Base-by-base conservation (phyloP, 2,797 vertebrate species). In the Rousettus madagascariensis region DNA sequence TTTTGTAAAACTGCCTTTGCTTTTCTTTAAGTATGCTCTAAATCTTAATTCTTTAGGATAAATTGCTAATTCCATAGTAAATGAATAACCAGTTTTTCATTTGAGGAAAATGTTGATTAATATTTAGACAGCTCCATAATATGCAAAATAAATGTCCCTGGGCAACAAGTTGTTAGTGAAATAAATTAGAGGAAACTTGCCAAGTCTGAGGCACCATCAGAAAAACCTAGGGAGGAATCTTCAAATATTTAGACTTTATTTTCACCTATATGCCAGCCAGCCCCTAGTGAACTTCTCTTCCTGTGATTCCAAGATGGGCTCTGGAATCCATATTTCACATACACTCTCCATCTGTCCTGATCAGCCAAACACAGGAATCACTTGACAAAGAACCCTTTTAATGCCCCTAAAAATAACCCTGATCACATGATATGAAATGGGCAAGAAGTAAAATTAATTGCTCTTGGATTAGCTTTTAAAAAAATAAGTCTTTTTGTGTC, bases 91-190 rank as follows among this genome's bases (percentile, higher is more conserved):
- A 91, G 90, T n/a, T 95, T 95, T 85, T 96, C 80, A 91, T 97
- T 97, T 97, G 63, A 97, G 55, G 86, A 90, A 69, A 96, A 61
- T 88, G 6, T 86, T 97, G 96, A 71, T 94, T 97, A 61, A n/a
- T 97, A 61, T 57, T 95, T 94, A 94, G 68, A 97, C 71, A 96
- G 79, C 38, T 36, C 8, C 11, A 95, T 82, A 24, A 77, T 96
- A 88, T 75, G 38, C 5, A 69, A 96, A 96, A 33, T 79, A 71
- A 98, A 57, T 26, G 28, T 85, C 82, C 80, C 61, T 78, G 26
- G 91, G 75, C 88, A 98, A 30, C 41, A 87, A 26, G 12, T 77
- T 75, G 4, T 80, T 96, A 86, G 33, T 93, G 26, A 90, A 94
- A 92, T 87, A 95, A 68, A 90, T 36, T 51, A 78, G 12, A 68